Conservation (phyloP, 2,888 invertebrate species). For the Calameuta pallipes region DNA sequence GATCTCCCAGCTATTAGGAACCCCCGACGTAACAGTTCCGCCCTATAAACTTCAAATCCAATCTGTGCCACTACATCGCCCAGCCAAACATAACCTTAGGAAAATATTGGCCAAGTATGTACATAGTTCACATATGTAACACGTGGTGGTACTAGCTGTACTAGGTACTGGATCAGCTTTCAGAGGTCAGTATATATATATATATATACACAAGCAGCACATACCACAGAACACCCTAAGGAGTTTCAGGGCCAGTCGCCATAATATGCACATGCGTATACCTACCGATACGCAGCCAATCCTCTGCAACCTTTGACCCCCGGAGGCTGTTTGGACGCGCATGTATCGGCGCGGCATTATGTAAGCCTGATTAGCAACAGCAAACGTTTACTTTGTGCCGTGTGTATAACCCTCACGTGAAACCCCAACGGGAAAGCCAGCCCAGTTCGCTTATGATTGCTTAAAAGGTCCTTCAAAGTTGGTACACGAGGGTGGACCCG, state of each 20-base stretch:
- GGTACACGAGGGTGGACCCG: not conserved
- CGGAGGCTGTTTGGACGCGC: constrained; percentile 59
- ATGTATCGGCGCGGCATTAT: constrained; percentile 60
- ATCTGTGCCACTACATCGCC: constrained; percentile 61
- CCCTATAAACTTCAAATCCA: constrained; percentile 65
- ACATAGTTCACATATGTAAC: constrained; percentile 17
- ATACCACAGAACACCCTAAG: constrained; percentile 20
- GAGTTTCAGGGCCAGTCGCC: constrained; percentile 25
- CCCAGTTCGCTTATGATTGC: not conserved
- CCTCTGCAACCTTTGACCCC: constrained; percentile 32
- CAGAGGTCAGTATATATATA: constrained; percentile 8
- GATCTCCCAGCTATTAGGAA: not conserved
- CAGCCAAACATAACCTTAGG: constrained; percentile 54
- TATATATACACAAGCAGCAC: constrained; percentile 12
- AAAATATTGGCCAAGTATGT: constrained; percentile 57
- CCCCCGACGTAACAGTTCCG: constrained; percentile 49
- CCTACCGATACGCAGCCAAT: too few species aligned
- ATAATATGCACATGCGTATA: constrained; percentile 23
- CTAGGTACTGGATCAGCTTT: not conserved
- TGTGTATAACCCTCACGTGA: constrained; percentile 27
- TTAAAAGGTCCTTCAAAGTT: constrained; percentile 3
- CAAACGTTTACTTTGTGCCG: constrained; percentile 62
- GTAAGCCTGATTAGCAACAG: constrained; percentile 64
- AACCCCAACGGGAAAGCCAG: not conserved
- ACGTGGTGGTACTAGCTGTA: not conserved